Conservation (phyloP, 2,888 invertebrate genomes). For the Crioceris asparagi region DNA sequence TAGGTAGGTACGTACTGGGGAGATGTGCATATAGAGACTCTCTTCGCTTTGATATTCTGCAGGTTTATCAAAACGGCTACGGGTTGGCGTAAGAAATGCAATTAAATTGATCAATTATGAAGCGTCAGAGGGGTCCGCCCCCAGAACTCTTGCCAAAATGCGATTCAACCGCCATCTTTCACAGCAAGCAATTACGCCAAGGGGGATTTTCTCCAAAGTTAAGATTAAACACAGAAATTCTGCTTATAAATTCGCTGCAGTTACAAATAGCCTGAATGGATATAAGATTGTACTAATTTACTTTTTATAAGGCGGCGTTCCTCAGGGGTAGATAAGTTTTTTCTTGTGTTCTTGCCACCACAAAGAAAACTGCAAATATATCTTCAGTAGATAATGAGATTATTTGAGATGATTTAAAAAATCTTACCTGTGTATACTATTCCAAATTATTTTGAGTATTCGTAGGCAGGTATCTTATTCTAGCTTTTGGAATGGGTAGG, state of each 20-base stretch:
- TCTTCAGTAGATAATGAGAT: too few species aligned
- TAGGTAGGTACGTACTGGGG: too few species aligned
- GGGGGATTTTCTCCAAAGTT: constrained; percentile 34
- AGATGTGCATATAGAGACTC: too few species aligned
- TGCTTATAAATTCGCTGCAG: constrained; percentile 34
- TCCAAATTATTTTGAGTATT: too few species aligned
- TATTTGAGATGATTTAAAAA: too few species aligned
- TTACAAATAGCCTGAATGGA: constrained; percentile 37
- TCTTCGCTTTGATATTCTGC: constrained; percentile 18
- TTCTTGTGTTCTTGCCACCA: too few species aligned
- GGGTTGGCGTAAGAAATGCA: constrained; percentile 24
- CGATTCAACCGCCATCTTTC: constrained; percentile 32
- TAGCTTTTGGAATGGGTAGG: too few species aligned
- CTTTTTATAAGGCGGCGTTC: constrained; percentile 28
- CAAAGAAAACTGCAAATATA: too few species aligned
- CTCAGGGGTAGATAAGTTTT: constrained; percentile 30
- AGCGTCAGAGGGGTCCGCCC: constrained; percentile 16
- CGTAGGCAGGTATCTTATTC: too few species aligned
- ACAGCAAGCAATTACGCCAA: constrained; percentile 36
- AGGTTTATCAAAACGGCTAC: constrained; percentile 18
- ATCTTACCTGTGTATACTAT: too few species aligned
- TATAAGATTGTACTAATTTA: constrained; percentile 38
- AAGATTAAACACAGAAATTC: constrained; percentile 37
- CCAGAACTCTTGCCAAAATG: constrained; percentile 27
- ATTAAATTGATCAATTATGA: constrained; percentile 29